Evolutionary conservation across 2,113 vertebrate species (phyloP), one percentile per base, ranked within the genome.

Genomic region (Xiphophorus maculatus): DNA sequence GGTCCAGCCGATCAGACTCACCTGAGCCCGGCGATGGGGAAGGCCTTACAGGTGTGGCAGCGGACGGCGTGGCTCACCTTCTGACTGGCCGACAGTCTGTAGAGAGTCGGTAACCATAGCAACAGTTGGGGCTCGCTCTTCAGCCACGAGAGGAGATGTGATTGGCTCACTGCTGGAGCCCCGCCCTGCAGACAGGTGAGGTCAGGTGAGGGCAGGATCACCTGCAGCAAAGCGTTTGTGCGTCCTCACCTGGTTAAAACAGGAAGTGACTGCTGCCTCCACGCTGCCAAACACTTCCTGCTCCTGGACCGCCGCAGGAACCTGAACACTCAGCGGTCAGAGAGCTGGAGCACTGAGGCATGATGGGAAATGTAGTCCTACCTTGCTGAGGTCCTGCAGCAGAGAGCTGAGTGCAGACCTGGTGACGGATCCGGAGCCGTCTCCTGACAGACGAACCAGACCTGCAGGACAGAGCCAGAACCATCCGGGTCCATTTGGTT

Each of bases 21-120:
- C 96, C 96, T 96, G 76, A 96, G 94, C 14, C 96, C 96, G 0
- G 15, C 91, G 87, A 96, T 93, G 2, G 96, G 96, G 62, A 90
- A 92, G 71, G 75, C 84, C 73, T 93, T 94, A 81, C 96, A 97
- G 84, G 91, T 66, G 58, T 92, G 90, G 15, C 96, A 97, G 51
- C 85, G 91, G 25, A 94, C 94, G 0, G 81, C 74, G 63, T 97
- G 96, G 27, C 70, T 89, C 81, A 94, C 71, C n/a, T 70, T 93
- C 81, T 95, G 91, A 1, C 92, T 87, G 66, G 81, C 85, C 2
- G 90, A 94, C 77, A 96, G 77, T 58, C 91, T 91, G 86, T 94
- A 91, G 65, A 96, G 88, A 0, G 93, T 94, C 2, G 96, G 95
- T 44, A 97, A 88, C 96, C 96, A 97, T 19, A 94, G 92, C 66